Evolutionary conservation across 2,888 invertebrate genomes (phyloP), one percentile per base, ranked within the genome.

Genomic region (Drosophila lutescens): DNA sequence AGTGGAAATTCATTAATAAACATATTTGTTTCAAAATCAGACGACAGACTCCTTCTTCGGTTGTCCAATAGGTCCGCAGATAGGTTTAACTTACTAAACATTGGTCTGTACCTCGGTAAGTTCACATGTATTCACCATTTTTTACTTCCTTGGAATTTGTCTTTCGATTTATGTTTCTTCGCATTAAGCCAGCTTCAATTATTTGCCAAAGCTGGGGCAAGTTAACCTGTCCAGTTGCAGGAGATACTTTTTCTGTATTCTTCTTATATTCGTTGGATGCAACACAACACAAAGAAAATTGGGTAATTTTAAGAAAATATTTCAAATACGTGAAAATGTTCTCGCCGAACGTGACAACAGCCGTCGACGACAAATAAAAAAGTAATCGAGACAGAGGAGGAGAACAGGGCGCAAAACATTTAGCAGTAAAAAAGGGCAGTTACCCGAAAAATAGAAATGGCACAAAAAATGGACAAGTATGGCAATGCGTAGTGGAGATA

Each of bases 231-330:
- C 65, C 50, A 41, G 46, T 41, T 53, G 51, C 44, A 62, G 9
- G 17, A 38, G 38, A 38, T 53, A 34, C 46, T 43, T 44, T 30
- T 17, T 1, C 36, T 34, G 67, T 50, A 17, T 43, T 47, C 17
- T 26, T 51, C 47, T 65, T 65, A 66, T 54, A 41, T 59, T 66
- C 61, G 68, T 59, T 76, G 56, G 67, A 69, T 43, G 60, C 54
- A 50, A 20, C 69, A 59, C 62, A 57, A 65, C 69, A 59, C 62
- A 57, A 65, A 65, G 73, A 76, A 88, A 79, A 84, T 88, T 89
- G 78, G 85, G 86, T 88, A 80, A 88, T 88, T 86, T 85, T 89
- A 79, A 46, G 72, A 86, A 86, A 86, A 86, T 89, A 86, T 86
- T 88, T 86, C 71, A 86, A 76, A 83, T 77, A 86, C 85, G 85